These are phyloP conservation scores for Chanos chanos DNA, from an alignment of 2,797 vertebrate genomes.

Conservation along the genomic window DNA sequence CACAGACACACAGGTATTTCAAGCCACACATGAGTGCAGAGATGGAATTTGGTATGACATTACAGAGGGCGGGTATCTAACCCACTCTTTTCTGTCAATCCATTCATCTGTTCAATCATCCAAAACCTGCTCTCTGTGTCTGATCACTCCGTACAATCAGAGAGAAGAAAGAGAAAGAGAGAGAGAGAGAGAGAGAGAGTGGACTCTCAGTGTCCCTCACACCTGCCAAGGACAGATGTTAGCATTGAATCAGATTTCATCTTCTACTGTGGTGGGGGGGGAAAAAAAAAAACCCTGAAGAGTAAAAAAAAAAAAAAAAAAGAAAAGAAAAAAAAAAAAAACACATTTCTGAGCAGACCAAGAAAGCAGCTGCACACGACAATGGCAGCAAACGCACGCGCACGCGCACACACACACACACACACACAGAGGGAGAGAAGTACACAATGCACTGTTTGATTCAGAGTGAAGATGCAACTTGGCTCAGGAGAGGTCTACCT, in stretches of 20 bases:
- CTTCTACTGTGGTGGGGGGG: conserved; percentile 37
- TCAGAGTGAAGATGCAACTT: conserved; percentile 21
- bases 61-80: too few species aligned
- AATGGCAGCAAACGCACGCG: conserved; percentile 33
- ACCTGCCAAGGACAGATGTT: conserved; percentile 79
- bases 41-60: too few species aligned
- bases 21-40: too few species aligned
- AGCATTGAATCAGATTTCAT: conserved; percentile 64
- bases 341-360: not conserved
- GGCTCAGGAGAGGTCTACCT: too few species aligned
- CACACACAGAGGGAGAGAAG: conserved; percentile 31
- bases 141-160: too few species aligned
- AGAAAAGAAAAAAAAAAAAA: too few species aligned
- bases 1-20: too few species aligned
- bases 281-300: conserved; percentile 34
- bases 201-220: conserved; percentile 49
- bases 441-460: conserved; percentile 24
- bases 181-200: too few species aligned
- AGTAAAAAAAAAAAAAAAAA: conserved; percentile 42
- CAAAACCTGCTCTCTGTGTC: too few species aligned
- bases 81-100: too few species aligned
- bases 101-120: too few species aligned
- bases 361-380: conserved; percentile 49
- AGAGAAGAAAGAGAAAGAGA: too few species aligned
- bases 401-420: conserved; percentile 4